These are phyloP conservation scores for Holcopasites calliopsidis DNA, from an alignment of 1,140 invertebrate genomes.

Conservation along the genomic window DNA sequence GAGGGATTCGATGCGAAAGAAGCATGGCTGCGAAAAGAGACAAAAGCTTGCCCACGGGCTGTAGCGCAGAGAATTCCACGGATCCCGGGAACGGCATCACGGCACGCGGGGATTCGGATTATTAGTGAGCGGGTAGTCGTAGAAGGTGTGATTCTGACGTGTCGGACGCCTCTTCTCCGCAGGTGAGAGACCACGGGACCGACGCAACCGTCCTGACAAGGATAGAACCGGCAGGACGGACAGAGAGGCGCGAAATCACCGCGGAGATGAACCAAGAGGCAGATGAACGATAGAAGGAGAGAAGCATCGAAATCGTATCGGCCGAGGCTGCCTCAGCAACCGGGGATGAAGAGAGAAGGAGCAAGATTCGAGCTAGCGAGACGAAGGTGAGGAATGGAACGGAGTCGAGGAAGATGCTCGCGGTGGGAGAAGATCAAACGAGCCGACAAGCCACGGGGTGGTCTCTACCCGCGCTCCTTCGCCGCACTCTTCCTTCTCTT, in stretches of 20 bases:
- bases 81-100: constrained; percentile 56
- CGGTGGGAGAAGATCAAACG: constrained; percentile 80
- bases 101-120: constrained; percentile 65
- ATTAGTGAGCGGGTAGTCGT: constrained; percentile 73
- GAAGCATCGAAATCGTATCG: constrained; percentile 39
- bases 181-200: constrained; percentile 70
- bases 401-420: constrained; percentile 48
- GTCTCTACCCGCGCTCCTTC: constrained; percentile 74
- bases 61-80: constrained; percentile 56
- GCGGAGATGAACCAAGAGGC: constrained; percentile 9
- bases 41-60: too few relatives aligned
- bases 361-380: constrained; percentile 34
- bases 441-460: constrained; percentile 80
- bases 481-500: constrained; percentile 57
- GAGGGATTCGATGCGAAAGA: not conserved
- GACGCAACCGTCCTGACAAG: not conserved
- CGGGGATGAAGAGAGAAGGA: constrained; percentile 21
- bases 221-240: not conserved
- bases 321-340: constrained; percentile 21
- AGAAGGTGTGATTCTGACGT: constrained; percentile 79
- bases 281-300: constrained; percentile 2
- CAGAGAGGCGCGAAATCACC: constrained; percentile 11
- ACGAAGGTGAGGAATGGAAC: constrained; percentile 60
- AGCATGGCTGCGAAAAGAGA: not conserved
- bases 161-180: constrained; percentile 72